Evolutionary conservation across 2,888 invertebrate species (phyloP).

Genomic region (Thecocarcelia acutangulata): DNA sequence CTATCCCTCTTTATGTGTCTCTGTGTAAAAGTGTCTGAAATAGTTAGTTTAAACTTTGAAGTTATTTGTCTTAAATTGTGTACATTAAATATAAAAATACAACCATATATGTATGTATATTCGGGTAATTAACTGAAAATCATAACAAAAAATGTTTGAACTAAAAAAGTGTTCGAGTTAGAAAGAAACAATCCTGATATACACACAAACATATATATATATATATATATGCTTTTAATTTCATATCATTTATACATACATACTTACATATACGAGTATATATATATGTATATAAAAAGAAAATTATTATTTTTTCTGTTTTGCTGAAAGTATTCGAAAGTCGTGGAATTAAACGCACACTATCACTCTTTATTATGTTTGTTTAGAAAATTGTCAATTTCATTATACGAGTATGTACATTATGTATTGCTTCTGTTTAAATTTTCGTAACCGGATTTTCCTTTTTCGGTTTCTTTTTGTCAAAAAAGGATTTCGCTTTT

Average conservation of each 20-base stretch:
- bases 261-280: no score
- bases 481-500: slow-evolving; percentile 14
- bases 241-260: slow-evolving; percentile 48
- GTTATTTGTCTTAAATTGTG: slow-evolving; percentile 34
- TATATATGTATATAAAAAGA: not conserved
- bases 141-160: not conserved
- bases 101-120: slow-evolving; percentile 15
- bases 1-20: not conserved
- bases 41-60: not conserved
- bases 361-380: no score
- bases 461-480: slow-evolving; percentile 19
- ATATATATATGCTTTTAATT: slow-evolving; percentile 1
- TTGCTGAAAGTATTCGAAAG: not conserved
- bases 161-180: slow-evolving; percentile 11
- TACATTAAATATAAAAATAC: slow-evolving; percentile 13
- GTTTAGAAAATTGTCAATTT: no score
- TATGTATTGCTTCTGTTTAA: not conserved
- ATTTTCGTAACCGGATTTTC: not conserved
- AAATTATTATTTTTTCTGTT: not conserved
- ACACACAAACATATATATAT: no score
- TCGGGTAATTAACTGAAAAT: slow-evolving; percentile 7
- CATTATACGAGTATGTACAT: no score
- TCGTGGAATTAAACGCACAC: no score
- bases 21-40: slow-evolving; percentile 29
- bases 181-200: not conserved